These are phyloP conservation scores for Tragelaphus imberbis DNA, from an alignment of 2,113 vertebrate species.

Conservation along the genomic window DNA sequence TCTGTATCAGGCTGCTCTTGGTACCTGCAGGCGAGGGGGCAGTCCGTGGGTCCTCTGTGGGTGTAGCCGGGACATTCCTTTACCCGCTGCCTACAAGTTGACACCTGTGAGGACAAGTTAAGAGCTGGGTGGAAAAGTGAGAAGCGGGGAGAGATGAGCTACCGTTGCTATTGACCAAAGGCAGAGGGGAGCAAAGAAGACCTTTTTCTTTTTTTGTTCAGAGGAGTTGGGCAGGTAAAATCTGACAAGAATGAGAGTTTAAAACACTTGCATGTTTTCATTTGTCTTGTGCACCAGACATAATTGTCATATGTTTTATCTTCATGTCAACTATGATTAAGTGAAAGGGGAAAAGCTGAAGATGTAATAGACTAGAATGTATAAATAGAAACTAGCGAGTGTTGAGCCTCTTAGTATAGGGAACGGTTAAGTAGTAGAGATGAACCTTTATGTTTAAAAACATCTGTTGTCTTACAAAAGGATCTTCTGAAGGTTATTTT, in stretches of 20 bases:
- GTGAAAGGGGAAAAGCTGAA: neutral
- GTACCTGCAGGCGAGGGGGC: neutral
- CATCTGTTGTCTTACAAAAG: neutral
- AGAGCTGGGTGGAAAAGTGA: neutral
- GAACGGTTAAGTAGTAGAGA: neutral
- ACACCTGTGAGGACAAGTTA: neutral
- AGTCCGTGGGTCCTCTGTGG: neutral
- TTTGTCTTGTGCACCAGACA: neutral
- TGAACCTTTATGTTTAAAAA: neutral
- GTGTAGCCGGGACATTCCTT: neutral
- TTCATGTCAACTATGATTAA: neutral
- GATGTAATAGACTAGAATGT: neutral
- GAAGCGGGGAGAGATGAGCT: no score
- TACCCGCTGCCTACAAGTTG: neutral
- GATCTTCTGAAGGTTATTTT: neutral
- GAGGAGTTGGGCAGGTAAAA: neutral
- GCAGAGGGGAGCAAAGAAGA: neutral
- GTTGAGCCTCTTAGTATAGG: neutral
- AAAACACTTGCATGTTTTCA: neutral
- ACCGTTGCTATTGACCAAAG: neutral
- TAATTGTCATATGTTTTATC: neutral
- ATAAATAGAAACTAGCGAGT: neutral
- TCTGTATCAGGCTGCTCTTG: neutral
- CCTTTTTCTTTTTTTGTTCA: neutral
- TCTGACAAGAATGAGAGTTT: neutral